Conservation (phyloP, 2,888 invertebrate genomes). For the Periphyllus acericola region DNA sequence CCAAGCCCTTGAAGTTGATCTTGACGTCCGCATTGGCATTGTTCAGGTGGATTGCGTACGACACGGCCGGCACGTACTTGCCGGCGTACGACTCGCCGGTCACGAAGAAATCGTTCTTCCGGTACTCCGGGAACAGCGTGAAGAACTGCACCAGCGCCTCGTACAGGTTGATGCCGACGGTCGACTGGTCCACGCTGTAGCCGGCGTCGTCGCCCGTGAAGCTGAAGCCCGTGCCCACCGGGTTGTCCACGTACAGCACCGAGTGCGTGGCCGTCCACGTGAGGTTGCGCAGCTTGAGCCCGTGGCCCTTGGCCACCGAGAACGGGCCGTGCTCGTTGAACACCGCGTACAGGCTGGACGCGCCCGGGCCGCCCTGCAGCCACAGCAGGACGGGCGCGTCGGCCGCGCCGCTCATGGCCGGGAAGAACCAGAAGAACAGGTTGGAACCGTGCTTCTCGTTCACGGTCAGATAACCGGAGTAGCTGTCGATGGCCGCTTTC, state of each 20-base stretch:
- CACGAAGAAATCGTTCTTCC: slow-evolving; percentile 81
- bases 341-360: slow-evolving; percentile 71
- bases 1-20: slow-evolving; percentile 78
- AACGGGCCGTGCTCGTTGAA: slow-evolving; percentile 74
- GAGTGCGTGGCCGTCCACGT: slow-evolving; percentile 84
- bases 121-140: slow-evolving; percentile 80
- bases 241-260: slow-evolving; percentile 90
- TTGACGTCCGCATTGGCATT: slow-evolving; percentile 72
- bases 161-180: slow-evolving; percentile 84
- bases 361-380: slow-evolving; percentile 74
- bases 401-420: slow-evolving; percentile 66
- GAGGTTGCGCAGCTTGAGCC: slow-evolving; percentile 73
- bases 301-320: slow-evolving; percentile 63
- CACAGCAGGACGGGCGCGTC: slow-evolving; percentile 71
- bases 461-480: slow-evolving; percentile 75
- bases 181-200: slow-evolving; percentile 80
- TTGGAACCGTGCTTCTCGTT: slow-evolving; percentile 69
- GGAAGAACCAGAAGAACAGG: slow-evolving; percentile 71
- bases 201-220: slow-evolving; percentile 82
- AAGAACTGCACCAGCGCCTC: slow-evolving; percentile 84
- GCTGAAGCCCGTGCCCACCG: slow-evolving; percentile 92
- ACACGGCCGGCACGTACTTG: slow-evolving; percentile 81
- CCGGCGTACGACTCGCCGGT: slow-evolving; percentile 93
- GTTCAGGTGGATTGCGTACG: slow-evolving; percentile 76
- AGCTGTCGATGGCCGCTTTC: slow-evolving; percentile 69